Evolutionary conservation across 2,888 invertebrate species (phyloP), one percentile per base, ranked within the genome.

Genomic region (Podabrus alpinus): DNA sequence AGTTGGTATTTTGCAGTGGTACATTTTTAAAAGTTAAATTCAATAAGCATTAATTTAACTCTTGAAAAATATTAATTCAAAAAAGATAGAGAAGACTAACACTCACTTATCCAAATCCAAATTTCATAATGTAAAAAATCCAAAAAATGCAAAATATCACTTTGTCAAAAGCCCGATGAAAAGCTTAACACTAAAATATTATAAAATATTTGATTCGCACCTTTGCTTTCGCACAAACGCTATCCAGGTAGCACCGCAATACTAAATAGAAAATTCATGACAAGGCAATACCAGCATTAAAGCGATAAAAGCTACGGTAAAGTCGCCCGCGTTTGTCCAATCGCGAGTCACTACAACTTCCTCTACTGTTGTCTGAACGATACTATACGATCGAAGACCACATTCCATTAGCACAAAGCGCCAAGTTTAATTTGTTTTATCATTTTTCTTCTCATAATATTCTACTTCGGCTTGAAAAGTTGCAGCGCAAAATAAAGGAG

Each of bases 331-430:
- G 68, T 72, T 25, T 25, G 17, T 19, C 72, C 67, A 72, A 67
- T 72, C 59, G 67, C 68, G 72, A 67, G 60, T 29, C 67, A 16
- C 25, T 67, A 72, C 72, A 72, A 72, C 62, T 72, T 72, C 72
- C 68, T 68, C 62, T 60, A 68, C 66, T 19, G 19, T 64, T 64
- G 62, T 21, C 21, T 19, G 19, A 21, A 45, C 72, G 71, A 66
- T 66, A 66, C 21, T 60, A 24, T 66, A 66, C 71, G 68, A 72
- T 24, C 72, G 24, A 24, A 62, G 61, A 68, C 72, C 72, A 29
- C 72, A 72, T 72, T 72, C 72, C 72, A 67, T 29, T 61, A 19
- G 11, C 60, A 66, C 24, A 24, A 25, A 72, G 62, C 72, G 72
- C 68, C 29, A 72, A 68, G 15, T 72, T 72, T 72, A 72, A 68